Conservation (phyloP, 1,140 invertebrate species). For the Scylla paramamosain region DNA sequence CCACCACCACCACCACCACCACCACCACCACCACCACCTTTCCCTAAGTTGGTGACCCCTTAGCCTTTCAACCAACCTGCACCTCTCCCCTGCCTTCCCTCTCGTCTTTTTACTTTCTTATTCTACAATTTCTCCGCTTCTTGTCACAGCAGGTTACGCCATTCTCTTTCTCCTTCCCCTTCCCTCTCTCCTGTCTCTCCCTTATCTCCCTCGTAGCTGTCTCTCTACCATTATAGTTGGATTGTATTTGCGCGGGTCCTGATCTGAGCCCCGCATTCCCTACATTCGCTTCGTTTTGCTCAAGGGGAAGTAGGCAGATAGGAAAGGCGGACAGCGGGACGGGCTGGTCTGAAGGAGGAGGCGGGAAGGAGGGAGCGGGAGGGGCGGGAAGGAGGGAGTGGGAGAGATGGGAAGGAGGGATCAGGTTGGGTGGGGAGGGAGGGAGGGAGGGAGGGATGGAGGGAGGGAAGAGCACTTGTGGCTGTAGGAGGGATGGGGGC, state of each 20-base stretch:
- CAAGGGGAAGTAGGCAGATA: not conserved
- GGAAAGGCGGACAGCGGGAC: not conserved
- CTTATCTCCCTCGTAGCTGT: not conserved
- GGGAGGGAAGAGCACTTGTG: too few relatives aligned
- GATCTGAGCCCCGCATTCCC: not conserved
- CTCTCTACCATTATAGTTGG: not conserved
- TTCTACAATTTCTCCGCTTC: not conserved
- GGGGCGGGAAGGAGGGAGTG: not conserved
- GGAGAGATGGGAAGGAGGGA: not conserved
- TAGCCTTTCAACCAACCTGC: not conserved
- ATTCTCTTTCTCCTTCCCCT: not conserved
- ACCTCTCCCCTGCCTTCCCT: not conserved
- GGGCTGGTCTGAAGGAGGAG: not conserved
- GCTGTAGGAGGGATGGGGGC: not conserved
- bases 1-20: too few relatives aligned
- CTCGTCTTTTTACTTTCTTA: not conserved
- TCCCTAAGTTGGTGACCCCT: not conserved
- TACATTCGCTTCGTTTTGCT: not conserved
- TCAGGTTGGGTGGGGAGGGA: not conserved
- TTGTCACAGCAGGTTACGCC: not conserved
- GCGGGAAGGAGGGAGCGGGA: too few relatives aligned
- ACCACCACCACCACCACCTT: not conserved
- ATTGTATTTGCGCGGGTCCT: not conserved
- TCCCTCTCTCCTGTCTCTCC: not conserved
- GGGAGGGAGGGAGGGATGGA: not conserved